Evolutionary conservation across 2,113 vertebrate genomes (phyloP).

Genomic region (Amblyornis subalaris): DNA sequence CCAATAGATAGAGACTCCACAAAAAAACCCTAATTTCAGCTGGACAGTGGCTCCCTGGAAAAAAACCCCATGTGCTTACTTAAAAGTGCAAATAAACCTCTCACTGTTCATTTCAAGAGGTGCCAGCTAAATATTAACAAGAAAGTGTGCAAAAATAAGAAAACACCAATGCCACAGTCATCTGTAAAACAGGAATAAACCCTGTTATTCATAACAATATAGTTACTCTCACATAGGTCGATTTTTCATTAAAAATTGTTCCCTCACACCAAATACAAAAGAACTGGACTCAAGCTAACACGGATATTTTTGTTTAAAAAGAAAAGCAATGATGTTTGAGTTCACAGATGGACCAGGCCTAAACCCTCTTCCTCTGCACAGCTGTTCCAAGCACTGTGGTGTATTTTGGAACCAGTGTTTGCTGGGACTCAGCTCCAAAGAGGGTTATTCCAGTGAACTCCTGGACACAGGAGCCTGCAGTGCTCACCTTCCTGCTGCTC

Average conservation of each 20-base stretch:
- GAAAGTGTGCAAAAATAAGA: neutral
- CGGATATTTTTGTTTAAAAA: neutral
- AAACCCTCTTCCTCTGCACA: neutral
- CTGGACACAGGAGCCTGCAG: neutral
- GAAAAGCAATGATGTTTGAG: neutral
- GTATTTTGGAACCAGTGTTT: neutral
- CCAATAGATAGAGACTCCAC: neutral
- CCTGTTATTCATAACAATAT: neutral
- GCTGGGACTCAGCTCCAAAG: neutral
- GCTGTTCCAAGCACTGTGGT: neutral
- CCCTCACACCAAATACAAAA: neutral
- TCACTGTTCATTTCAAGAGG: neutral
- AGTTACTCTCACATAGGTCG: neutral
- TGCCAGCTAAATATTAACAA: neutral
- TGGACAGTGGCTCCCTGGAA: neutral
- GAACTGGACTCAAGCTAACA: neutral
- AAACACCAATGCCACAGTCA: neutral
- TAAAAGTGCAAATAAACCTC: neutral
- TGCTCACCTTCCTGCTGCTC: neutral
- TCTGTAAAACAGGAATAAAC: neutral
- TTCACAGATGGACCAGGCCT: neutral
- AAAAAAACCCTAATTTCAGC: neutral
- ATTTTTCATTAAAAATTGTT: neutral
- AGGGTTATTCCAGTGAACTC: neutral
- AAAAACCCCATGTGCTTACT: neutral